Base-by-base conservation (phyloP, 1,140 invertebrate genomes). In the Cotesia typhae region DNA sequence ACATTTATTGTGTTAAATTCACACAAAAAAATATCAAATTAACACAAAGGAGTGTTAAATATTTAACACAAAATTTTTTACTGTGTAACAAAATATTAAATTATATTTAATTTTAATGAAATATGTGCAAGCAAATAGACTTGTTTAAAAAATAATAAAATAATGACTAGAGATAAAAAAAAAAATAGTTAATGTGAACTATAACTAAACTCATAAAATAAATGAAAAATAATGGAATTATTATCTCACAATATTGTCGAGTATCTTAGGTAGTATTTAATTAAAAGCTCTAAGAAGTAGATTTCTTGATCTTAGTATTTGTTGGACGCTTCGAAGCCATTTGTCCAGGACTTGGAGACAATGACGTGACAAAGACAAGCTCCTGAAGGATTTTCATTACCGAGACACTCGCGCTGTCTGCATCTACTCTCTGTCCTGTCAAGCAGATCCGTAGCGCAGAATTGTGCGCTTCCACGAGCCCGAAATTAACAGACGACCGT, bases 321-420 rank as follows among this genome's bases (percentile, higher is more conserved):
- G 37, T 41, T 71, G 41, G 28, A 59, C 51, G 51, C 64, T 67
- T 64, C 67, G 71, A 70, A 53, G 59, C 64, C 65, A 70, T 66
- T 70, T 67, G 67, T 70, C 53, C 59, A 51, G 41, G 65, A 67
- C 20, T 38, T 2, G 38, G 59, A 64, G 69, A 71, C 57, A 69
- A 61, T 61, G 52, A 70, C 28, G 68, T 71, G 74, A 73, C 70
- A 71, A 73, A 75, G 74, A 73, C 68, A 67, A 67, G 70, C 61
- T 67, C 57, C 63, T 75, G 59, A 71, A 73, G 74, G 71, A 75
- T 70, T 73, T 72, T 75, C 74, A 75, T 75, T 75, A 75, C 71
- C 28, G 52, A 68, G 57, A 57, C 17, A 52, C 7, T 53, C 41
- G 47, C 17, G 38, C 36, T 38, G 7, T 53, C 38, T 35, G 57